Evolutionary conservation across 2,113 vertebrate genomes (phyloP), one percentile per base, ranked within the genome.

Genomic region (Noturus placidus): DNA sequence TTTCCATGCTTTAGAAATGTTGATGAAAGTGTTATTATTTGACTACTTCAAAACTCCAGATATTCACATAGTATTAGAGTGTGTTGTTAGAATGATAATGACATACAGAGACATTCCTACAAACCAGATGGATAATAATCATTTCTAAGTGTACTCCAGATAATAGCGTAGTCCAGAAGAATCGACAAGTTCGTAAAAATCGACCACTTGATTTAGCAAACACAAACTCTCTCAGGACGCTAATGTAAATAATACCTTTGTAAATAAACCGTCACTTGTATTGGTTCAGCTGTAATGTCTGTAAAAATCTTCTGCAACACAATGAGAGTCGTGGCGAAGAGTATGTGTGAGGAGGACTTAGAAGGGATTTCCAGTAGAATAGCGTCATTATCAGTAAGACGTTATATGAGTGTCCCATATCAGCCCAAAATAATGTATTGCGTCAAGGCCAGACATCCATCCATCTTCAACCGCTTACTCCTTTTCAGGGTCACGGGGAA

Each of bases 141-240:
- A 57, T 74, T 69, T 8, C 2, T 19, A 8, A 38, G 22, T 42
- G 25, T 42, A 56, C 1, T 42, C 5, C 20, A n/a, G 30, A 38
- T 74, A 9, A 27, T 22, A 76, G 9, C 7, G 4, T 63, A 13
- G 65, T n/a, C 27, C 27, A 67, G 1, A 35, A 76, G 35, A 6
- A 86, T 35, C 46, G 27, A 52, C 38, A 85, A 54, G 72, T 86
- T 65, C 25, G 35, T 33, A 54, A 84, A 69, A 69, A 81, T 15
- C 9, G 59, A 38, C n/a, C 82, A 69, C 52, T 33, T 80, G 33
- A 17, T 85, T 81, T 61, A 46, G 27, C 42, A 65, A 33, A 57
- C 30, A 38, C 30, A 25, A 11, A n/a, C n/a, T 27, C 38, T 17
- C 42, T 54, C 30, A 38, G 52, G 33, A 76, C 13, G 42, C 11